Percentiles rank a stretch among this genome's conserved stretches.
Evolutionary conservation across 2,888 invertebrate species (phyloP).

Genomic region (Linnaemya vulpina): DNA sequence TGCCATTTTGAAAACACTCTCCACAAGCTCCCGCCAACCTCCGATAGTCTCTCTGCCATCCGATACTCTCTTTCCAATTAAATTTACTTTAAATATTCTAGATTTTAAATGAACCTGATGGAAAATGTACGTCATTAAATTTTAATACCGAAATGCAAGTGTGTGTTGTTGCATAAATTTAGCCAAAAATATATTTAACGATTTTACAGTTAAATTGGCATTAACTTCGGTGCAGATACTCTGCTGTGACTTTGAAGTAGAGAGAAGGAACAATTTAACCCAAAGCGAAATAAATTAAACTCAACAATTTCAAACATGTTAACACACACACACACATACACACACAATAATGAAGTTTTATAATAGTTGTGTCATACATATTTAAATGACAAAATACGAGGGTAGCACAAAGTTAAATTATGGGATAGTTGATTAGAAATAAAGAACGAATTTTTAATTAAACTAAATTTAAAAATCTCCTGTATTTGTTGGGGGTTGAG

Average conservation of each 20-base stretch:
- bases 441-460: too few species aligned
- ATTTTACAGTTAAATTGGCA: conserved; percentile 19
- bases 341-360: not conserved
- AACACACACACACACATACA: too few species aligned
- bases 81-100: not conserved
- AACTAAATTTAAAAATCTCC: too few species aligned
- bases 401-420: not conserved
- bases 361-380: not conserved
- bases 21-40: too few species aligned
- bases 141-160: not conserved
- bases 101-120: not conserved
- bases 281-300: conserved; percentile 27
- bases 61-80: too few species aligned
- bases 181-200: not conserved
- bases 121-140: not conserved
- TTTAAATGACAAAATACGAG: not conserved
- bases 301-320: conserved; percentile 23
- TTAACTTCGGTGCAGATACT: not conserved
- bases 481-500: too few species aligned
- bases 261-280: not conserved
- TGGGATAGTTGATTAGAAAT: too few species aligned
- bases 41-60: too few species aligned
- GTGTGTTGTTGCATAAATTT: not conserved
- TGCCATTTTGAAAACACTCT: too few species aligned
- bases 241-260: not conserved